Evolutionary conservation across 2,888 invertebrate genomes (phyloP).

Genomic region (Callimorpha dominula): DNA sequence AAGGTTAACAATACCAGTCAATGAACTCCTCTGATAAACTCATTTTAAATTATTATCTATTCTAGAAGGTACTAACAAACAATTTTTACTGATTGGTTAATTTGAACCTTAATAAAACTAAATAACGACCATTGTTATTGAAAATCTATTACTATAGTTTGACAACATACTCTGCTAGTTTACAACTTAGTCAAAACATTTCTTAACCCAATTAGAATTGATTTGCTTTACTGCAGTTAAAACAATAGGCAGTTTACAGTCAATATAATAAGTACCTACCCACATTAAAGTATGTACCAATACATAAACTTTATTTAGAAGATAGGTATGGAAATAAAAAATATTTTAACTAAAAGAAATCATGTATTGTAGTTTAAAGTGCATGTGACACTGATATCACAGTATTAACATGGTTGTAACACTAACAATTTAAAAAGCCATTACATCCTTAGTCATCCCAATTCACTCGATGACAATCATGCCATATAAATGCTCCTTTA

Average conservation of each 20-base stretch:
- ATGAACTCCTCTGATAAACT: slow-evolving; percentile 1
- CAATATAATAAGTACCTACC: background rate
- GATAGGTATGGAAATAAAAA: slow-evolving; percentile 56
- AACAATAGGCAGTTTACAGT: background rate
- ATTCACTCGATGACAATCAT: slow-evolving; percentile 82
- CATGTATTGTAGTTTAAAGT: slow-evolving; percentile 80
- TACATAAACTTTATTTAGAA: background rate
- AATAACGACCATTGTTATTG: background rate
- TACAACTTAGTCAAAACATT: background rate
- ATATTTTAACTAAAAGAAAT: slow-evolving; percentile 68
- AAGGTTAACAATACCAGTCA: background rate
- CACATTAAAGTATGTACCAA: background rate
- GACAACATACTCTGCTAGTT: background rate
- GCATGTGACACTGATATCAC: slow-evolving; percentile 84
- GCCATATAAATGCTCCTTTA: slow-evolving; percentile 83
- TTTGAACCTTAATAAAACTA: slow-evolving; percentile 12
- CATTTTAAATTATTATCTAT: background rate
- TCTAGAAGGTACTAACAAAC: background rate
- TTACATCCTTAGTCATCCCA: slow-evolving; percentile 80
- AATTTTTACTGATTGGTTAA: background rate
- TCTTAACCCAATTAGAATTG: background rate
- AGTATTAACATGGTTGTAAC: slow-evolving; percentile 76
- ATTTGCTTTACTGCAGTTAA: background rate
- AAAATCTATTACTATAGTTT: background rate
- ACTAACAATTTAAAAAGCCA: slow-evolving; percentile 61